Evolutionary conservation across 1,140 invertebrate genomes (phyloP), one percentile per base, ranked within the genome.

Genomic region (Medauroidea extradentata): DNA sequence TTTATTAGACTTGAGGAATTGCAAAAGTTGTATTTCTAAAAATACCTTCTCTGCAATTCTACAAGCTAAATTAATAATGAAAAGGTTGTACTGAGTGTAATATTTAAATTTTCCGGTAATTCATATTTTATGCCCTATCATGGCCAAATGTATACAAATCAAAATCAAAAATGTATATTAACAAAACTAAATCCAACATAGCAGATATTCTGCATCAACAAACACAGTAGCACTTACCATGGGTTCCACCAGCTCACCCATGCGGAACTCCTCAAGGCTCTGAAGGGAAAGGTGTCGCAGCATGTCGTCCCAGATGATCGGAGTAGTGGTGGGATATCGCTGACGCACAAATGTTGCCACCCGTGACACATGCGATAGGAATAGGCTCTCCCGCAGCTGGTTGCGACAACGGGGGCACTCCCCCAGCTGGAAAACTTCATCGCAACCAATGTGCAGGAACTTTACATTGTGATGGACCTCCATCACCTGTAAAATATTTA

Each of bases 301-400:
- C 91, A 97, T 96, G 71, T 98, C 96, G 69, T 98, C 94, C 96
- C 96, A 98, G 64, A 98, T 88, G 8, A 98, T 84, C 8, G 90
- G 81, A 24, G 81, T 85, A 1, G 66, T 53, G 21, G 19, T 13
- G 3, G 50, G 19, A 27, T 80, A 78, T 25, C 72, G 73, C 1
- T 63, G 62, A 7, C 67, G 61, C 2, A 79, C 74, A 58, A 77
- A 75, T 4, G 52, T 65, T 7, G 78, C 78, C 13, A 80, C 73
- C 23, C 63, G 64, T 16, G 67, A 59, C 13, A 78, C 75, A 59
- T 78, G 77, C 8, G 59, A 59, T 8, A 78, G 59, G 52, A 76
- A 77, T 2, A 78, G 51, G n/a, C 67, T 64, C 56, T 76, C 69
- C 42, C 72, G 39, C 50, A 65, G 48, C 54, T 62, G 64, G 60